Percentiles rank a stretch among this genome's conserved stretches.
Evolutionary conservation across 2,888 invertebrate genomes (phyloP).

Genomic region (Candidula unifasciata): DNA sequence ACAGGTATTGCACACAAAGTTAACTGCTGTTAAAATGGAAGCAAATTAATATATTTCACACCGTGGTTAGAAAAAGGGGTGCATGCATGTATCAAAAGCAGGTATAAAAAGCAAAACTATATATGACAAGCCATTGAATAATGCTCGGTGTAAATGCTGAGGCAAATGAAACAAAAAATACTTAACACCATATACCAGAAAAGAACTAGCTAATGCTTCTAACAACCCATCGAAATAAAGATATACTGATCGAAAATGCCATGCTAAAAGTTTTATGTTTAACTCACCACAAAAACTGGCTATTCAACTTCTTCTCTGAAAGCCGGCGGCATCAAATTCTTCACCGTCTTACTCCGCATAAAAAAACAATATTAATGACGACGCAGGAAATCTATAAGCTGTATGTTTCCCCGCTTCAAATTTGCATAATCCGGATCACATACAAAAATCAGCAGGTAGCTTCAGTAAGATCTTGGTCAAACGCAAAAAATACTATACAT

Average conservation of each 20-base stretch:
- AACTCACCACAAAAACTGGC: slow-evolving; percentile 27
- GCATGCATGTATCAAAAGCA: slow-evolving; percentile 6
- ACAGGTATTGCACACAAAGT: too few relatives aligned
- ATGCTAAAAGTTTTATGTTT: slow-evolving; percentile 27
- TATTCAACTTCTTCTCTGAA: slow-evolving; percentile 17
- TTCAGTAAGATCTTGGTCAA: background rate
- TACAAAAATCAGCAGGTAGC: too few relatives aligned
- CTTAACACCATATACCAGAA: slow-evolving; percentile 1
- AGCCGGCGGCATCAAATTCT: background rate
- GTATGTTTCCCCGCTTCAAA: too few relatives aligned
- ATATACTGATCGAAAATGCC: slow-evolving; percentile 7
- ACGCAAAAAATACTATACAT: too few relatives aligned
- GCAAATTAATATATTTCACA: too few relatives aligned
- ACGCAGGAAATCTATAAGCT: background rate
- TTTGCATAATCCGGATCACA: too few relatives aligned
- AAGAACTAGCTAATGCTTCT: background rate
- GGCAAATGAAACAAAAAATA: slow-evolving; percentile 1
- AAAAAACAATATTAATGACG: background rate
- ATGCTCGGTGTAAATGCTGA: background rate
- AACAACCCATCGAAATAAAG: background rate
- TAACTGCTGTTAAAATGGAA: too few relatives aligned
- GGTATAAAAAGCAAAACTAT: background rate
- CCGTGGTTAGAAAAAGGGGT: background rate
- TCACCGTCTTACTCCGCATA: background rate
- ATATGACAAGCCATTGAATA: too few relatives aligned